A percentile compares a stretch with the other conserved stretches of the same genome.
Conservation (phyloP, 2,888 invertebrate genomes). For the Byasa hedistus region DNA sequence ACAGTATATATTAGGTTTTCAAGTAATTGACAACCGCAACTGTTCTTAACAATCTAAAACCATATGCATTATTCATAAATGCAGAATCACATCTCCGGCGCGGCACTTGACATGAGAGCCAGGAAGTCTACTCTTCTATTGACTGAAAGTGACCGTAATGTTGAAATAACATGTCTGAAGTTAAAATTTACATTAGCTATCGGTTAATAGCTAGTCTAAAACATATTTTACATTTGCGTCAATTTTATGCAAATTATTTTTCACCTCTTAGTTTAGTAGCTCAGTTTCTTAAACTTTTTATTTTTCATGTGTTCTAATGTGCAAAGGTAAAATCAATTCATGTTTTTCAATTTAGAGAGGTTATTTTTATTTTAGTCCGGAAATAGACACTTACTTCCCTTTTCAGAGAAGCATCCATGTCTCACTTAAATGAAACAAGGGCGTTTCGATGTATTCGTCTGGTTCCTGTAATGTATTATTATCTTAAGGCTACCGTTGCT, state of each 20-base stretch:
- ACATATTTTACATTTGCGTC: not conserved
- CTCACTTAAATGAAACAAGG: conserved; percentile 15
- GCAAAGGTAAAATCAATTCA: not conserved
- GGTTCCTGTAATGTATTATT: conserved; percentile 20
- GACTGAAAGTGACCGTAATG: conserved; percentile 42
- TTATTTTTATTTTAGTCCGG: conserved; percentile 1
- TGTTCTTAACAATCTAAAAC: conserved; percentile 29
- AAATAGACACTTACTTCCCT: conserved; percentile 13
- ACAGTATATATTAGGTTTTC: conserved; percentile 23
- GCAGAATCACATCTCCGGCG: conserved; percentile 43
- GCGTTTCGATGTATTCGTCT: conserved; percentile 14
- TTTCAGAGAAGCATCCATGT: conserved; percentile 13
- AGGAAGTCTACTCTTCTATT: conserved; percentile 53
- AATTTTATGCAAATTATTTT: not conserved
- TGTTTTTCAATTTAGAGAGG: not conserved
- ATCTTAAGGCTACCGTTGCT: conserved; percentile 30
- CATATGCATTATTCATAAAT: conserved; percentile 44
- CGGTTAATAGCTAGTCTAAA: conserved; percentile 12
- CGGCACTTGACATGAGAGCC: conserved; percentile 49
- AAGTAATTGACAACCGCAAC: conserved; percentile 40
- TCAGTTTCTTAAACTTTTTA: too few species aligned
- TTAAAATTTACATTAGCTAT: conserved; percentile 35
- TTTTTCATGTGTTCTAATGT: too few species aligned
- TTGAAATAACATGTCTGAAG: conserved; percentile 37
- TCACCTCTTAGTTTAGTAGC: too few species aligned